These are phyloP conservation scores for Bettongia penicillata DNA, from an alignment of 2,113 vertebrate genomes.

Conservation along the genomic window DNA sequence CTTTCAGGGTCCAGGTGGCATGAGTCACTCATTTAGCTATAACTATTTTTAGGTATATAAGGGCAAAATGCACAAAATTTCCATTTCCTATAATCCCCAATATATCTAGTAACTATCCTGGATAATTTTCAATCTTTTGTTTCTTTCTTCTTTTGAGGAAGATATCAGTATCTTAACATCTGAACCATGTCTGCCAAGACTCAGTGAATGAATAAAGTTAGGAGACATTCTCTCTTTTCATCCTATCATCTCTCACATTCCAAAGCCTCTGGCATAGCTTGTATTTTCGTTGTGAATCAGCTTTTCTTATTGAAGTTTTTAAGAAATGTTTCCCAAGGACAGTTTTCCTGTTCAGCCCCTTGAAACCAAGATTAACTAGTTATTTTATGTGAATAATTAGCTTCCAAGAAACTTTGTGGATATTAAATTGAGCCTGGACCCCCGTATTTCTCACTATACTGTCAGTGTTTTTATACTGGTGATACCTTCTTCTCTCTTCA, in stretches of 20 bases:
- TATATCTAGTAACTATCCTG: neutral
- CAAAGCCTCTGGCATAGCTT: conserved; percentile 66
- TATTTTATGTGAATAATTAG: conserved; percentile 82
- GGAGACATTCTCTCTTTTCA: conserved; percentile 70
- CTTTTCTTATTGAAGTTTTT: conserved; percentile 67
- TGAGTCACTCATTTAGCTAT: neutral
- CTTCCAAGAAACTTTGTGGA: conserved; percentile 79
- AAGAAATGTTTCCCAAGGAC: conserved; percentile 65
- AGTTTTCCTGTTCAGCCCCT: conserved; percentile 53
- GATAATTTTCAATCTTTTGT: conserved; percentile 38
- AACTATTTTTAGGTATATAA: conserved; percentile 15
- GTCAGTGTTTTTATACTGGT: conserved; percentile 59
- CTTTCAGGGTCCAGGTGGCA: neutral
- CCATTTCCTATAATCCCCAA: neutral
- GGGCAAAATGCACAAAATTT: neutral
- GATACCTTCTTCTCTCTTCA: conserved; percentile 23
- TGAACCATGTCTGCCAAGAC: conserved; percentile 64
- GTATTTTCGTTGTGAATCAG: conserved; percentile 62
- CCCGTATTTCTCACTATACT: conserved; percentile 62
- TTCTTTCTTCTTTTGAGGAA: conserved; percentile 39
- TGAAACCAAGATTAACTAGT: conserved; percentile 79
- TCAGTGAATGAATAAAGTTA: conserved; percentile 62
- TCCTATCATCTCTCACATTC: conserved; percentile 71
- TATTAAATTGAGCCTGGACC: conserved; percentile 63
- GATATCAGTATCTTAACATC: conserved; percentile 58